Base-by-base conservation (phyloP, 2,113 vertebrate genomes). In the Petrocephalus zakoni region DNA sequence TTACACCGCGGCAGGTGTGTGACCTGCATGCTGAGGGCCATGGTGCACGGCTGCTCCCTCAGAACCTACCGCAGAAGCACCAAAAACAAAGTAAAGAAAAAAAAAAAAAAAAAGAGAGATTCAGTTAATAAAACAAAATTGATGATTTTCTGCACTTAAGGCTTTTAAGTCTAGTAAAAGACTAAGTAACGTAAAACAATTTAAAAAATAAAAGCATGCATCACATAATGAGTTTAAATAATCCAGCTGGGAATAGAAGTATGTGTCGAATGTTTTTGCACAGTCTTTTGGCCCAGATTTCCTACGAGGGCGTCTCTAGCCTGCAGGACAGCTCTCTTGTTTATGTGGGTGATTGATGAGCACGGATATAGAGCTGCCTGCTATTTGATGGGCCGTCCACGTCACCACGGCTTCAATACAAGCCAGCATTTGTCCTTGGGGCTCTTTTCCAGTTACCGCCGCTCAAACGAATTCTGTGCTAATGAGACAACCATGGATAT, bases 341-440 rank as follows among this genome's bases (percentile, higher is more conserved):
- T 55, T 86, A 56, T 86, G 84, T 86, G 52, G 52, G n/a, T 86
- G 84, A 86, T 52, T 86, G 84, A 86, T 86, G 84, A 86, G 84
- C 37, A 86, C 84, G 0, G 49, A 86, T 86, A 55, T 86, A 86
- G 84, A 86, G 49, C 25, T 37, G 84, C 52, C 84, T 86, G 52
- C 10, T 37, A 55, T 86, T 52, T 86, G 49, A 86, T 34, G 84
- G 52, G 25, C 52, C 7, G 2, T 86, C 52, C 52, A 55, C 29
- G 29, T 86, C 84, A 86, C 84, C 5, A 15, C 17, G 49, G 22
- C 84, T 56, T 53, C 49, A 56, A 86, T 86, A 55, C 84, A 55
- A 55, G 10, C n/a, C 49, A 86, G 25, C n/a, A 19, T 86, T 86
- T 56, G 84, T 86, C 51, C 84, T 55, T 53, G 51, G 84, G 49